Evolutionary conservation across 2,888 invertebrate species (phyloP).

Genomic region (Tortrix viridana): DNA sequence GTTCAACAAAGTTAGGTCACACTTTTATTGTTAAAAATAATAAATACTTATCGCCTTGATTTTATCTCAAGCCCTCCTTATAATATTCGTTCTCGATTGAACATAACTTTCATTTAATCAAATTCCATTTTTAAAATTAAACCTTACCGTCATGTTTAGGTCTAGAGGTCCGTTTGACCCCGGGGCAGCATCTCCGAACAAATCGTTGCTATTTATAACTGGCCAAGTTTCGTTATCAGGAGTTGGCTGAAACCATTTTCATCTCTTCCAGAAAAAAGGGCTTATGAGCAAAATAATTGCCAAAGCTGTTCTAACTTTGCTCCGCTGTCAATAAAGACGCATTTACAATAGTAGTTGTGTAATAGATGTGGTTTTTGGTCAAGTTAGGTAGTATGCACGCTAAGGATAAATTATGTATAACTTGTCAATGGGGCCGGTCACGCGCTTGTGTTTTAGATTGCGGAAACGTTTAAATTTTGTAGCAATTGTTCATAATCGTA

Average conservation of each 20-base stretch:
- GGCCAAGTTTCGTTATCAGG: slow-evolving; percentile 25
- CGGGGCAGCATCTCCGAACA: slow-evolving; percentile 20
- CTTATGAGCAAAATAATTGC: no score
- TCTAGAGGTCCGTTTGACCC: slow-evolving; percentile 26
- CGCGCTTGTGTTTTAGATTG: background rate
- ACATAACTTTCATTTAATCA: background rate
- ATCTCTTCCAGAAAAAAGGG: no score
- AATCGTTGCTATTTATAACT: slow-evolving; percentile 31
- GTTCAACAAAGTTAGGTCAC: no score
- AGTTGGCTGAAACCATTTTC: slow-evolving; percentile 14
- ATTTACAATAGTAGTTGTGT: background rate
- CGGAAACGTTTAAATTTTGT: background rate
- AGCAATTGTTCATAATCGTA: background rate
- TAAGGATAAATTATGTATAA: slow-evolving; percentile 4
- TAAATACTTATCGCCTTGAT: no score
- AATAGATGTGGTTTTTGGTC: background rate
- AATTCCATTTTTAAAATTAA: slow-evolving; percentile 13
- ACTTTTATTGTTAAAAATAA: no score
- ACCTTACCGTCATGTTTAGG: slow-evolving; percentile 13
- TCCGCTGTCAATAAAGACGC: background rate
- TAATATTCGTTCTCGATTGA: no score
- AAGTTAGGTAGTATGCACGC: background rate
- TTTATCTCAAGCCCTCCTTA: no score
- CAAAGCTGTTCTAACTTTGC: no score
- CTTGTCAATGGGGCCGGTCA: slow-evolving; percentile 19